Base-by-base conservation (phyloP, 2,888 invertebrate genomes). In the Hirtodrosophila cameraria region DNA sequence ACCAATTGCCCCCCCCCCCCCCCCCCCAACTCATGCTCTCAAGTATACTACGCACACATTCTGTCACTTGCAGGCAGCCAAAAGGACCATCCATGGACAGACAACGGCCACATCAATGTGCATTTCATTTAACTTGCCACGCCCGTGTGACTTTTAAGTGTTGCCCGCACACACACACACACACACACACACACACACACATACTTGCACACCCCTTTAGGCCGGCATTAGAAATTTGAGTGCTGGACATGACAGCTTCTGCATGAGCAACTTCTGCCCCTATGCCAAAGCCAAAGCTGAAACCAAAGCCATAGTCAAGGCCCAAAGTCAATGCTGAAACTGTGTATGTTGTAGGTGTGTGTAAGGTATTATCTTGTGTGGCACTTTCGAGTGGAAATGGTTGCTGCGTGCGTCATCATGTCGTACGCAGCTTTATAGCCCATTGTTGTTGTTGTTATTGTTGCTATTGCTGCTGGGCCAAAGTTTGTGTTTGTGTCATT, bases 221-320 rank as follows among this genome's bases (percentile, higher is more conserved):
- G 58, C 74, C 64, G 52, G 68, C 57, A 67, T 75, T 77, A 70
- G 77, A 76, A 66, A 78, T 78, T 75, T 68, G 81, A 78, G 81
- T 78, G 87, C 87, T 87, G 86, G 86, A 86, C 86, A 87, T 87
- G 86, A 86, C 86, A 86, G 84, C 78, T 86, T 86, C 87, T 86
- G 87, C 87, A 80, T 86, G 87, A 82, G 75, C 84, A 77, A 74
- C 71, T 81, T 69, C 55, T 53, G 76, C 73, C 75, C 87, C 83
- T 85, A 82, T 76, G 69, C 59, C 60, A 36, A 45, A 23, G 49
- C 52, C 52, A 43, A n/a, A n/a, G n/a, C n/a, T n/a, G n/a, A n/a
- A n/a, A n/a, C n/a, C n/a, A 57, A 53, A 53, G 63, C 55, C 62
- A 55, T 61, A 62, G 71, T 62, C 63, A 68, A 73, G 35, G 57